Evolutionary conservation across 1,140 invertebrate genomes (phyloP).

Genomic region (Ctenoplectra terminalis): DNA sequence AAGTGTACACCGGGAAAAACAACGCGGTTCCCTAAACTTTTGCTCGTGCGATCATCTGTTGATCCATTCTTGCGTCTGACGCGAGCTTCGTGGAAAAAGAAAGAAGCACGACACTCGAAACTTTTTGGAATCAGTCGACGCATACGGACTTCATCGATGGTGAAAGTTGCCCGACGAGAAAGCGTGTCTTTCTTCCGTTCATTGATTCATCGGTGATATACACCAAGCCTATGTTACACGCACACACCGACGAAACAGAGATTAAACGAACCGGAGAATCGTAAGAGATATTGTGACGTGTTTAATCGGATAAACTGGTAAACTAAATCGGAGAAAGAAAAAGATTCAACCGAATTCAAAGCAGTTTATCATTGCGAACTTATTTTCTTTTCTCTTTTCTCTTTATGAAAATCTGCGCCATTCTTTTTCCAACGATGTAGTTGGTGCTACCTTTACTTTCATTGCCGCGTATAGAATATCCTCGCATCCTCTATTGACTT

Average conservation of each 20-base stretch:
- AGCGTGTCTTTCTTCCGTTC: slow-evolving; percentile 82
- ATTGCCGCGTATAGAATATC: too few species aligned
- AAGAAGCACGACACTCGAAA: neutral
- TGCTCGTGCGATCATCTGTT: too few species aligned
- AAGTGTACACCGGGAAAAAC: too few species aligned
- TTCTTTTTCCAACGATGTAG: neutral
- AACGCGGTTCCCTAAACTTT: neutral
- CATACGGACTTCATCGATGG: slow-evolving; percentile 79
- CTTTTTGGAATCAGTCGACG: slow-evolving; percentile 68
- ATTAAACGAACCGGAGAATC: too few species aligned
- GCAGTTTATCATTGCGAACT: too few species aligned
- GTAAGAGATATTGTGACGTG: too few species aligned
- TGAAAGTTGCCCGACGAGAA: slow-evolving; percentile 82
- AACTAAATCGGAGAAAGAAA: neutral
- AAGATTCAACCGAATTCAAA: too few species aligned
- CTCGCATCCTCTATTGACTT: neutral
- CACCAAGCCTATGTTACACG: neutral
- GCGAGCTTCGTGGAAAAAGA: too few species aligned
- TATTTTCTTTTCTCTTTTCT: neutral
- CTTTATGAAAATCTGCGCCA: neutral
- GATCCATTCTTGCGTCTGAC: neutral
- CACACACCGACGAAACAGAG: neutral
- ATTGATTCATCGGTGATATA: slow-evolving; percentile 78
- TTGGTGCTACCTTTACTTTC: neutral
- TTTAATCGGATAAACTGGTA: too few species aligned